Percentiles rank a stretch among this genome's conserved stretches.
phyloP scores from a whole-genome alignment of 2,113 vertebrate genomes.

The Nasalis larvatus region DNA sequence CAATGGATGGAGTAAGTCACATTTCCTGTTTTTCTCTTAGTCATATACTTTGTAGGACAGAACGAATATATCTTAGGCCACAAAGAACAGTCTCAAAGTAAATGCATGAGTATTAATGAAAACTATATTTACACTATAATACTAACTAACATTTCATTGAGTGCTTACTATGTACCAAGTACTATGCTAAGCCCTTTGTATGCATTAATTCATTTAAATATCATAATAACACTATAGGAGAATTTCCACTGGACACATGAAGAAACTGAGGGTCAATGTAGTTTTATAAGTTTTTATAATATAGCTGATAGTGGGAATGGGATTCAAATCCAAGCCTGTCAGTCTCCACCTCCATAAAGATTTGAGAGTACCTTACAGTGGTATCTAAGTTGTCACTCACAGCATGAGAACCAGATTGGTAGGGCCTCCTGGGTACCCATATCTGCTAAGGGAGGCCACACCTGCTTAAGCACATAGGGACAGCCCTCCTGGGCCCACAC shows the following conservation, averaged over 20 bases:
- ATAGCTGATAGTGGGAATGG: background rate
- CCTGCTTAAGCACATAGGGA: background rate
- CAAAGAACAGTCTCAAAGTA: slow-evolving; percentile 22
- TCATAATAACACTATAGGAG: background rate
- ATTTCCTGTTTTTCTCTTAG: slow-evolving; percentile 69
- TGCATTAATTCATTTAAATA: background rate
- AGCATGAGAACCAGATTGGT: background rate
- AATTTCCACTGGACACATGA: background rate
- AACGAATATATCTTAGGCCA: slow-evolving; percentile 3
- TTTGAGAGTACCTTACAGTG: background rate
- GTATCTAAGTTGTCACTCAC: background rate
- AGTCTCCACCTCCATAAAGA: background rate
- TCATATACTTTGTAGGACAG: slow-evolving; percentile 24
- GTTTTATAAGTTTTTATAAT: background rate
- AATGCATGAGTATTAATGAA: background rate
- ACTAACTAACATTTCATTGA: background rate
- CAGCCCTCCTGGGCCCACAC: background rate
- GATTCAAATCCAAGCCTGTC: background rate
- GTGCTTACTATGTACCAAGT: background rate
- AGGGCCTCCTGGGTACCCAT: background rate
- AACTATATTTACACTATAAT: background rate
- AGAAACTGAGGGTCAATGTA: background rate
- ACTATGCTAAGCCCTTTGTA: background rate
- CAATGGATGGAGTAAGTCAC: slow-evolving; percentile 39
- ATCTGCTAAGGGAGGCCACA: background rate